phyloP scores from a whole-genome alignment of 2,888 invertebrate genomes.

The Chrysina gloriosa region DNA sequence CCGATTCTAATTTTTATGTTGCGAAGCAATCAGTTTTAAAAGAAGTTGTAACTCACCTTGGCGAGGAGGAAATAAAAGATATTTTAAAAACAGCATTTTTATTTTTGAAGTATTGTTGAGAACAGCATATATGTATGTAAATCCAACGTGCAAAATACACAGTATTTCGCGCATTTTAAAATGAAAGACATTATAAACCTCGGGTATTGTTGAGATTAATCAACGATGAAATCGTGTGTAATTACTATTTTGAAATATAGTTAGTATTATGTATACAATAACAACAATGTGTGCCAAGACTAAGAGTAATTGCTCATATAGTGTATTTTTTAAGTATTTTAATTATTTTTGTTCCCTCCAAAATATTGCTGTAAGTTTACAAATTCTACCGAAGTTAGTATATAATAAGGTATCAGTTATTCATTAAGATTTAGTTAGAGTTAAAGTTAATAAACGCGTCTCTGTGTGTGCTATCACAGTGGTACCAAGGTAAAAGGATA shows the following conservation, averaged over 20 bases:
- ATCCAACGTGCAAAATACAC: constrained; percentile 36
- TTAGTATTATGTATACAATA: constrained; percentile 30
- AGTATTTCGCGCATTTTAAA: constrained; percentile 30
- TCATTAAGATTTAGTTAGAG: constrained; percentile 13
- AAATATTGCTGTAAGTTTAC: constrained; percentile 44
- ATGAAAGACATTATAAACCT: constrained; percentile 34
- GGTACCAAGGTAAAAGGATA: constrained; percentile 43
- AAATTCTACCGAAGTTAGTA: constrained; percentile 32
- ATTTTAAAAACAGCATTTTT: constrained; percentile 41
- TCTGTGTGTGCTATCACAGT: constrained; percentile 46
- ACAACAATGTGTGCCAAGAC: constrained; percentile 42
- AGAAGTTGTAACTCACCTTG: background rate
- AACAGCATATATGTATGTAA: constrained; percentile 36
- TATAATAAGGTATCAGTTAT: no score
- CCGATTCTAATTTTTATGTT: no score
- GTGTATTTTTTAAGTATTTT: constrained; percentile 33
- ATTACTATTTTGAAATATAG: constrained; percentile 20
- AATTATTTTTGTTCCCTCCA: constrained; percentile 43
- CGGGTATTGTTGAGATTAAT: constrained; percentile 23
- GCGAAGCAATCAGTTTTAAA: no score
- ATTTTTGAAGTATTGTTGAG: constrained; percentile 41
- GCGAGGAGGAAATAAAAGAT: constrained; percentile 8
- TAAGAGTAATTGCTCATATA: constrained; percentile 43
- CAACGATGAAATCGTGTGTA: constrained; percentile 12
- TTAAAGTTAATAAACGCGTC: constrained; percentile 33